These are phyloP conservation scores for Hemibagrus guttatus DNA, from an alignment of 2,797 vertebrate genomes.

Conservation along the genomic window DNA sequence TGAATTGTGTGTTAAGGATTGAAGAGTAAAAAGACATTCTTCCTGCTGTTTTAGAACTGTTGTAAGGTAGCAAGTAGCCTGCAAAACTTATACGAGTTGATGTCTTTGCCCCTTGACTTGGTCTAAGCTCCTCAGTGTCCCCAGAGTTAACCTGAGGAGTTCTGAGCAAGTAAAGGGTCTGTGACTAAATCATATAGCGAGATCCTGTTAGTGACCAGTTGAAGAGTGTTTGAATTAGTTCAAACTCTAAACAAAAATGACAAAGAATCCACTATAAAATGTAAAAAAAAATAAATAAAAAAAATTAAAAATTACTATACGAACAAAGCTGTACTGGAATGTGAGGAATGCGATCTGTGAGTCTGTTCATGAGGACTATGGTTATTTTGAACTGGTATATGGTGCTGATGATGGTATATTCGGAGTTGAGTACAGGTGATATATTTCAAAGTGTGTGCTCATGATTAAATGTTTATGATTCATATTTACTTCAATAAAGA, in stretches of 20 bases:
- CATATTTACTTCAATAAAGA: slow-evolving; percentile 42
- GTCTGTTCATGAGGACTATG: not conserved
- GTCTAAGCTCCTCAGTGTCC: slow-evolving; percentile 82
- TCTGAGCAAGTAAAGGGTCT: slow-evolving; percentile 77
- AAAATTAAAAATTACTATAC: not conserved
- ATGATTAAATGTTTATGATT: not conserved
- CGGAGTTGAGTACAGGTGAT: not conserved
- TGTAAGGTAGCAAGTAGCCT: not conserved
- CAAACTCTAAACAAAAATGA: not conserved
- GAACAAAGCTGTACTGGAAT: not conserved
- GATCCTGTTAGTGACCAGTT: not conserved
- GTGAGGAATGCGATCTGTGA: not conserved
- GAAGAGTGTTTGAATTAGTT: not conserved
- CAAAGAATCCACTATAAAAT: not conserved
- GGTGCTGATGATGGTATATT: not conserved
- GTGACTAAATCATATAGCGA: slow-evolving; percentile 53
- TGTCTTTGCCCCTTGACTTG: slow-evolving; percentile 78
- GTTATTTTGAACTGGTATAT: not conserved
- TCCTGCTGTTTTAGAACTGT: not conserved
- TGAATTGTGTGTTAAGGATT: not conserved
- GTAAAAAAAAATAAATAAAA: not conserved
- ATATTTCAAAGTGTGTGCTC: too few relatives aligned
- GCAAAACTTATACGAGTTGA: not conserved
- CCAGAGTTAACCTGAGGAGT: slow-evolving; percentile 72
- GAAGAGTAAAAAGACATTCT: not conserved